A percentile compares a stretch with the other conserved stretches of the same genome.
Conservation (phyloP, 2,113 vertebrate species). For the Larimichthys crocea region DNA sequence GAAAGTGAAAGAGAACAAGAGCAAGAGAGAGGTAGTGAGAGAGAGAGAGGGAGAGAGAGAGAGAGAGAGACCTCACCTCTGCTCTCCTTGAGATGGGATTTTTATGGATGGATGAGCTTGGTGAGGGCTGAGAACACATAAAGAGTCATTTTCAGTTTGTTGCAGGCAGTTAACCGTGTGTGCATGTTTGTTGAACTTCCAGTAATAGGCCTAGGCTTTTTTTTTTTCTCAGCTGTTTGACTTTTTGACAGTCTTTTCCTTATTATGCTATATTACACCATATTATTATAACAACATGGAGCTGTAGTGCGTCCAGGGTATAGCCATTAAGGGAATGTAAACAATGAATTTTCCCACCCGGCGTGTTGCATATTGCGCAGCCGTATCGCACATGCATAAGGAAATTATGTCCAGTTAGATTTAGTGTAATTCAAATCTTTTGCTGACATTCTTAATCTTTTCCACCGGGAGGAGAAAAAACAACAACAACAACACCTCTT, state of each 20-base stretch:
- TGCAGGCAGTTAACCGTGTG: constrained; percentile 81
- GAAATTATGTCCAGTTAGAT: constrained; percentile 23
- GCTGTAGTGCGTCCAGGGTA: constrained; percentile 4
- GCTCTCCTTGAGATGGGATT: constrained; percentile 87
- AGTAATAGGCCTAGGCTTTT: constrained; percentile 73
- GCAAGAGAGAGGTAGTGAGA: constrained; percentile 23
- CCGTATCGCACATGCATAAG: constrained; percentile 1
- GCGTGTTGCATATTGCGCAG: constrained; percentile 22
- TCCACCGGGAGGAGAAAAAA: background rate
- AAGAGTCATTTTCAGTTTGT: constrained; percentile 84
- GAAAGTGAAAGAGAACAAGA: constrained; percentile 53
- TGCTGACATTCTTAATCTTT: background rate
- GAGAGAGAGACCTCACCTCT: constrained; percentile 83
- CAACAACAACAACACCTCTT: constrained; percentile 27
- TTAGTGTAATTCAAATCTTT: constrained; percentile 14
- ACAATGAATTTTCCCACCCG: constrained; percentile 20
- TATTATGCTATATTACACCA: constrained; percentile 58
- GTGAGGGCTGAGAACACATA: constrained; percentile 84
- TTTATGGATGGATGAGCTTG: constrained; percentile 85
- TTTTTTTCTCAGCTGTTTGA: constrained; percentile 63
- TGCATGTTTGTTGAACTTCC: constrained; percentile 84
- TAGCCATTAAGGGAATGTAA: constrained; percentile 30
- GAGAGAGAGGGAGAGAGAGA: constrained; percentile 60
- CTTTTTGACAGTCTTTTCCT: constrained; percentile 72
- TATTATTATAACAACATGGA: constrained; percentile 36